These are phyloP conservation scores for Oncopodura yosiiana DNA, from an alignment of 1,140 invertebrate genomes.

Conservation along the genomic window DNA sequence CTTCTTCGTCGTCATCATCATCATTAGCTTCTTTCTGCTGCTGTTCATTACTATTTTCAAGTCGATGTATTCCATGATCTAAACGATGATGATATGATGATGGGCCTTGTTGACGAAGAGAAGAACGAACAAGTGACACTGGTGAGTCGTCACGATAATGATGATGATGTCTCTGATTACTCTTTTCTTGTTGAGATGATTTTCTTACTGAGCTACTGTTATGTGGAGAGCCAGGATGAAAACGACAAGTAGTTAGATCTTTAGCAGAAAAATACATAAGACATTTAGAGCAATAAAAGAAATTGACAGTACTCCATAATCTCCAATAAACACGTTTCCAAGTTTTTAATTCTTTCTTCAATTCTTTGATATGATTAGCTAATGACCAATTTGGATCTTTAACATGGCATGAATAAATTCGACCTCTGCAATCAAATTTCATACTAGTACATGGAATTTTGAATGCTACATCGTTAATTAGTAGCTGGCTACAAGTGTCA, in stretches of 20 bases:
- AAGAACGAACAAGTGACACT: too few relatives aligned
- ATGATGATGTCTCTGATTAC: too few relatives aligned
- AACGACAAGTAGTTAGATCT: slow-evolving; percentile 65
- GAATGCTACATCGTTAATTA: slow-evolving; percentile 44
- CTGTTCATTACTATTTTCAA: too few relatives aligned
- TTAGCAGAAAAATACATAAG: slow-evolving; percentile 63
- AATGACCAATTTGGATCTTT: slow-evolving; percentile 72
- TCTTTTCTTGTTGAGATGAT: neutral
- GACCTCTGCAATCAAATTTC: slow-evolving; percentile 56
- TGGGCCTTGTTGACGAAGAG: too few relatives aligned
- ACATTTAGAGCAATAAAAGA: slow-evolving; percentile 63
- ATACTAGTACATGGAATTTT: slow-evolving; percentile 46
- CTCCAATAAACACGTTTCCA: slow-evolving; percentile 87
- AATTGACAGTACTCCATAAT: slow-evolving; percentile 78
- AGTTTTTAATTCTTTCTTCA: slow-evolving; percentile 65
- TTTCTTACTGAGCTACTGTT: too few relatives aligned
- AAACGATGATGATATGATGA: too few relatives aligned
- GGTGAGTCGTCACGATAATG: too few relatives aligned
- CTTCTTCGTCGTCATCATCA: too few relatives aligned
- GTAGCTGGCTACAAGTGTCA: slow-evolving; percentile 50
- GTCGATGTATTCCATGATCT: too few relatives aligned
- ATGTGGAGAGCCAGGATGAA: slow-evolving; percentile 49
- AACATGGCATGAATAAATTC: slow-evolving; percentile 44
- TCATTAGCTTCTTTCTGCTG: too few relatives aligned
- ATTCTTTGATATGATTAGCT: slow-evolving; percentile 63